phyloP scores from a whole-genome alignment of 2,797 vertebrate species.

The Crypturellus tataupa region DNA sequence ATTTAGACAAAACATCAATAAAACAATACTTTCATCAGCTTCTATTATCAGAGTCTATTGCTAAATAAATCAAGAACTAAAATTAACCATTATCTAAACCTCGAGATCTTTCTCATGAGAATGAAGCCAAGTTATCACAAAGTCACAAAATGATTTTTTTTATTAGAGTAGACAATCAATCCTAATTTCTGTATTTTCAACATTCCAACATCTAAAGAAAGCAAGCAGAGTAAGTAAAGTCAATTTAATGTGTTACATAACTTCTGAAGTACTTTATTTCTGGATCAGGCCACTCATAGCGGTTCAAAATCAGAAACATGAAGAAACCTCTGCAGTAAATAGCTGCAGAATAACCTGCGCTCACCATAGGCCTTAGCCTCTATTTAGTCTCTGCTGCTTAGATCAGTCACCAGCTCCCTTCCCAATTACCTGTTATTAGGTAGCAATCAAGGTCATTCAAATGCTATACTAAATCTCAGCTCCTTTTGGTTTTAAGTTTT shows the following conservation, averaged over 20 bases:
- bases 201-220: neutral
- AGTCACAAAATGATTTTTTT: neutral
- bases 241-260: neutral
- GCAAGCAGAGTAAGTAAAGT: neutral
- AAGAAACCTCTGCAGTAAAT: neutral
- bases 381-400: neutral
- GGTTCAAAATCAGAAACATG: neutral
- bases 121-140: neutral
- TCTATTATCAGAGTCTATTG: neutral
- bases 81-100: neutral
- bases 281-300: rapidly evolving
- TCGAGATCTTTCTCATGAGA: neutral
- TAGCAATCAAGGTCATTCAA: neutral
- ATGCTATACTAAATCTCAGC: neutral
- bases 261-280: neutral
- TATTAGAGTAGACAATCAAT: neutral
- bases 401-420: neutral
- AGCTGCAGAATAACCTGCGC: neutral
- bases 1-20: neutral
- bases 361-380: rapidly evolving
- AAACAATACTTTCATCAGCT: neutral
- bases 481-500: neutral
- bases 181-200: neutral
- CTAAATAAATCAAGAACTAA: neutral
- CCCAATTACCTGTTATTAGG: neutral